Conservation (phyloP, 2,797 vertebrate genomes). For the Benthosema pterotum region DNA sequence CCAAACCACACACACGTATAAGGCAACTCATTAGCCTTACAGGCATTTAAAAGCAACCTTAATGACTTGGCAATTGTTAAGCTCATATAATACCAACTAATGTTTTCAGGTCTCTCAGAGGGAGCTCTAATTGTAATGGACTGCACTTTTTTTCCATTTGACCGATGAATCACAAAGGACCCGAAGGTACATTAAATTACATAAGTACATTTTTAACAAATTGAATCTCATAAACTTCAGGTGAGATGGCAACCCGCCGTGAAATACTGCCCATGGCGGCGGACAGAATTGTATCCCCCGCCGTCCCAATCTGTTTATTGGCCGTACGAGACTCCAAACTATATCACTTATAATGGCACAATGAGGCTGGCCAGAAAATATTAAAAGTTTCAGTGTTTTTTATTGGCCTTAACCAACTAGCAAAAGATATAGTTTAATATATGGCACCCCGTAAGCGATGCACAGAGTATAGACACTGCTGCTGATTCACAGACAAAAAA, state of each 20-base stretch:
- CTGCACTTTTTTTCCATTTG: not conserved
- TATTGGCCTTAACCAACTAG: conserved; percentile 30
- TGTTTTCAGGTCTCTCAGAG: not conserved
- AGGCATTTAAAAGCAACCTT: no score
- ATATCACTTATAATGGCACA: conserved; percentile 47
- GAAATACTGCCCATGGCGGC: not conserved
- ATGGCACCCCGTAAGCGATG: not conserved
- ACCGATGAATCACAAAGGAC: not conserved
- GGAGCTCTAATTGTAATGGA: no score
- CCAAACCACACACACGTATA: no score
- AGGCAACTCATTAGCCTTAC: no score
- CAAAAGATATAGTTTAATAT: no score
- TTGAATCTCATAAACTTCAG: not conserved
- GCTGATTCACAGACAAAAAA: no score
- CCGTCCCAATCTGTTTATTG: not conserved
- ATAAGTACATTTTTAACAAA: not conserved
- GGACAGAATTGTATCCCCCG: not conserved
- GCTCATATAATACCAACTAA: not conserved
- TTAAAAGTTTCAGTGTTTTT: conserved; percentile 45
- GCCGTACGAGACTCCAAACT: conserved; percentile 11
- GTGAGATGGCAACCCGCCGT: not conserved
- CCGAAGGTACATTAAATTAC: not conserved
- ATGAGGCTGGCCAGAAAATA: conserved; percentile 58
- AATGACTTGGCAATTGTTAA: no score
- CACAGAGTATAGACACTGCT: no score